Base-by-base conservation (phyloP, 2,113 vertebrate species). In the Mellivora capensis region DNA sequence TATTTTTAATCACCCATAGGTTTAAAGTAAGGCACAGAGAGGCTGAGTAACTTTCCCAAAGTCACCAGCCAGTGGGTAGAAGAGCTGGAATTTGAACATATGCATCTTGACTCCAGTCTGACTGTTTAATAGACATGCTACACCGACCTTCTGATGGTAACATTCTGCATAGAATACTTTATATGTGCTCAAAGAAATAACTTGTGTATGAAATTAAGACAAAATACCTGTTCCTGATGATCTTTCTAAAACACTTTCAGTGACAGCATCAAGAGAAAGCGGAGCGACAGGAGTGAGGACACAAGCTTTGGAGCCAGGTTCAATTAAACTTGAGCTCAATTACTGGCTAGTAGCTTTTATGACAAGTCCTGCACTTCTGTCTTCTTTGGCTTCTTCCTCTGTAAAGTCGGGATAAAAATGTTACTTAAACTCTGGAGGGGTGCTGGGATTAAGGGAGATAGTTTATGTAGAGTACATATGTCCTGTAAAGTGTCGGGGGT, bases 21-120 rank as follows among this genome's bases (percentile, higher is more conserved):
- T 93, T 49, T 82, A 29, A 72, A 91, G 25, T 59, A 21, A 91
- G 87, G n/a, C 83, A 80, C 91, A 90, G 87, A 87, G 74, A 96
- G 10, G 80, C 4, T 87, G 59, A 82, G 9, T 25, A n/a, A 87
- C 39, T 93, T 86, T 72, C 31, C 76, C 62, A 42, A 83, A 87
- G 27, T 80, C 29, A 47, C 49, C 44, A 89, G 72, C 3, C 23
- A 42, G 29, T 42, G 20, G 72, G 4, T 42, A 89, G 44, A 42
- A 27, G 62, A 96, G 18, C 87, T 93, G 81, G 79, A 59, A 72
- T 85, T 86, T 88, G 77, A 93, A 62, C 17, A 20, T 17, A 62
- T 6, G 59, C 54, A 77, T 79, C 20, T 77, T 67, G 42, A 42
- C 37, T 82, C 31, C 81, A n/a, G 13, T n/a, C 52, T 57, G 69